phyloP scores from a whole-genome alignment of 23 tunicate species.

The Styela clava region DNA sequence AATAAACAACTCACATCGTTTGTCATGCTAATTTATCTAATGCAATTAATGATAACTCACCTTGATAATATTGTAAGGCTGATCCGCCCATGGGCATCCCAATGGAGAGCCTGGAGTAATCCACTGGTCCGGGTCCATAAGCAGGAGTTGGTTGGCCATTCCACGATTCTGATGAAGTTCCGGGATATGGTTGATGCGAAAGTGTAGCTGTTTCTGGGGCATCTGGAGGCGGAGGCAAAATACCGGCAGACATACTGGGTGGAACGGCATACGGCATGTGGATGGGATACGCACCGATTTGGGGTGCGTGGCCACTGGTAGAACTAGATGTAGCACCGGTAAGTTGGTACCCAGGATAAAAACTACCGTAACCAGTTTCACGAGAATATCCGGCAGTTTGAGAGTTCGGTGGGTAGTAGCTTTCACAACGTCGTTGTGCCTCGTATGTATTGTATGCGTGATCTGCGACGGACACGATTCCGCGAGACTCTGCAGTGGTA shows the following conservation, averaged over 20 bases:
- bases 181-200: slow-evolving; percentile 5
- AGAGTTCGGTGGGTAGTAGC: background rate
- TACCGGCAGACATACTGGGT: background rate
- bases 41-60: no score
- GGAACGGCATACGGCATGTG: slow-evolving; percentile 1
- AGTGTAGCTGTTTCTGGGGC: background rate
- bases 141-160: slow-evolving; percentile 2
- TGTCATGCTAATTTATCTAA: no score
- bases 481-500: background rate
- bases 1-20: no score
- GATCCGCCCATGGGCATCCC: slow-evolving; percentile 15
- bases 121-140: slow-evolving; percentile 2
- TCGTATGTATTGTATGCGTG: background rate
- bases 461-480: background rate
- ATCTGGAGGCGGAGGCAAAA: slow-evolving; percentile 1
- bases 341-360: background rate
- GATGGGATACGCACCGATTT: background rate
- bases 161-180: slow-evolving; percentile 23
- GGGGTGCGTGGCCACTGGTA: background rate
- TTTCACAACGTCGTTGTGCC: background rate
- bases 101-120: slow-evolving; percentile 17
- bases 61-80: slow-evolving; percentile 15
- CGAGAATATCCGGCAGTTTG: background rate
- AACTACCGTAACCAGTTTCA: background rate
- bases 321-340: background rate